Evolutionary conservation across 2,113 vertebrate species (phyloP).

Genomic region (Baryphthengus martii): DNA sequence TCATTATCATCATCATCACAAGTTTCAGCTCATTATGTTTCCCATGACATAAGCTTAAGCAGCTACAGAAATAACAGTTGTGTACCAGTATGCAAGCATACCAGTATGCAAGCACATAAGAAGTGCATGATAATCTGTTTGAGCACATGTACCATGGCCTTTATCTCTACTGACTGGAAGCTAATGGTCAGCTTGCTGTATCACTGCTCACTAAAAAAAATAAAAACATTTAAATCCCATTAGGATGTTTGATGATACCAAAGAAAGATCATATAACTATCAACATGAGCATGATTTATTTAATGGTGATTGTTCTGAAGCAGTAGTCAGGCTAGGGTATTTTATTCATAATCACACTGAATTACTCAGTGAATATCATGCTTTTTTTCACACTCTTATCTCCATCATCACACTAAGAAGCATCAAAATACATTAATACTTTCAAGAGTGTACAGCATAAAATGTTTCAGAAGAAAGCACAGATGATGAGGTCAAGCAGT

Average conservation of each 20-base stretch:
- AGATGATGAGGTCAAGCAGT: neutral
- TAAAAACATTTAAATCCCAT: neutral
- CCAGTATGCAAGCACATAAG: neutral
- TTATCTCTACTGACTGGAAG: conserved; percentile 20
- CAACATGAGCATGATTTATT: neutral
- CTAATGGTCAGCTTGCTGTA: neutral
- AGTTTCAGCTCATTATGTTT: neutral
- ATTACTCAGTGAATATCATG: neutral
- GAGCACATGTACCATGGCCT: neutral
- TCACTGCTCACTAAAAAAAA: neutral
- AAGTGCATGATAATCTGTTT: neutral
- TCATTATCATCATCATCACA: no score
- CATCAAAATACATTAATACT: neutral
- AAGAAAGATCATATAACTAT: neutral
- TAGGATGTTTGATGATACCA: neutral
- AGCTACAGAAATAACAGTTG: neutral
- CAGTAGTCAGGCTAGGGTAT: neutral
- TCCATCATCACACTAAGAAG: neutral
- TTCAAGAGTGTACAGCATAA: neutral
- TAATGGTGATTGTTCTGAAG: neutral
- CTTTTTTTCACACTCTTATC: neutral
- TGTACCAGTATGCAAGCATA: neutral
- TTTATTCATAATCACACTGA: neutral
- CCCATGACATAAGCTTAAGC: neutral
- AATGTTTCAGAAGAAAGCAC: neutral